Conservation (phyloP, 2,797 vertebrate genomes). For the Peromyscus attwateri region DNA sequence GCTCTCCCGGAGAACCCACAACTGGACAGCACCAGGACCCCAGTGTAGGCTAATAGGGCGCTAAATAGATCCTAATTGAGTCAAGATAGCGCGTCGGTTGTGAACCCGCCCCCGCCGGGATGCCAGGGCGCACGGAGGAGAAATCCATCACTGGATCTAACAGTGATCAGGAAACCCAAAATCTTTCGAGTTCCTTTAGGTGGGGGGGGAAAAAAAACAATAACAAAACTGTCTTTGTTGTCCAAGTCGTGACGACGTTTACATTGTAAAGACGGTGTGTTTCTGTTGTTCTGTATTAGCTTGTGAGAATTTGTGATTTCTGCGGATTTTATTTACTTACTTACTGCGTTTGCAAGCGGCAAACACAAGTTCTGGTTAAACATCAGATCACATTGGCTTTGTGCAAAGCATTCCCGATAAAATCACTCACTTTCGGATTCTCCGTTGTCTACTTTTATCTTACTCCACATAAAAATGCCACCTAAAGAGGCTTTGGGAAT, state of each 20-base stretch:
- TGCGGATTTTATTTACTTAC: no score
- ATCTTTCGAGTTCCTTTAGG: not conserved
- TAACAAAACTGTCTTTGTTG: not conserved
- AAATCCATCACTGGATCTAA: slow-evolving; percentile 37
- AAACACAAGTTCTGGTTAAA: not conserved
- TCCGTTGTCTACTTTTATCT: slow-evolving; percentile 38
- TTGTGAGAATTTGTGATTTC: not conserved
- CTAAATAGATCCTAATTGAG: slow-evolving; percentile 15
- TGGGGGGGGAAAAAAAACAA: no score
- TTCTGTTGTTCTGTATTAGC: not conserved
- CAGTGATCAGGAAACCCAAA: not conserved
- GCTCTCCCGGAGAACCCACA: fast-evolving
- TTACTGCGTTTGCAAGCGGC: not conserved
- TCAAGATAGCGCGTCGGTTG: not conserved
- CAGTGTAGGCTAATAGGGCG: not conserved
- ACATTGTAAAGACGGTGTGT: not conserved
- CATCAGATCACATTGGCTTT: not conserved
- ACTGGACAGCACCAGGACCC: fast-evolving
- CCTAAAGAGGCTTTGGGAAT: slow-evolving; percentile 39
- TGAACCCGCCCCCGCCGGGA: not conserved
- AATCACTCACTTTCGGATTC: not conserved
- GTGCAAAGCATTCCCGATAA: not conserved
- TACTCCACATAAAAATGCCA: slow-evolving; percentile 35
- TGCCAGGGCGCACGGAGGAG: not conserved
- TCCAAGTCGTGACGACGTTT: not conserved